Evolutionary conservation across 2,797 vertebrate species (phyloP), one percentile per base, ranked within the genome.

Genomic region (Microchirus variegatus): DNA sequence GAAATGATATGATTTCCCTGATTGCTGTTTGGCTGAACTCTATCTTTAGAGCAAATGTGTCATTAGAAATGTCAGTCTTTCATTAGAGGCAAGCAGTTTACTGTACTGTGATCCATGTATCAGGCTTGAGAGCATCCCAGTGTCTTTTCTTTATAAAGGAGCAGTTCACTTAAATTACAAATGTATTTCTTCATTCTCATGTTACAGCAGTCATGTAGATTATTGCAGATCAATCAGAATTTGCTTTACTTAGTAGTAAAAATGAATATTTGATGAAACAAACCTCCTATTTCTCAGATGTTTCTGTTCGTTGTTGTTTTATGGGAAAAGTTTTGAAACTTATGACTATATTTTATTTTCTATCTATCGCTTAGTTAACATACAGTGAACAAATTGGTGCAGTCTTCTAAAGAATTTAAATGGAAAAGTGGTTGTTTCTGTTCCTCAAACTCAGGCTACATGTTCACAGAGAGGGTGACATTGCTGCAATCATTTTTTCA

Each of bases 11-110:
- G 81, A 78, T 84, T 78, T 74, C 69, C 59, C 58, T 79, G 67
- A 48, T 59, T 77, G 61, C 61, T 73, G 51, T 51, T 75, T 62
- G 66, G 70, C 67, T 73, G 48, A 14, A 6, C 56, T 81, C 78
- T 79, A 77, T 80, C 76, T 84, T 87, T 78, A 79, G 85, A 81
- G 65, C 53, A 19, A 85, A 85, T 83, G 81, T 87, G 83, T 87
- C 86, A 91, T 91, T 85, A 82, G 46, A 69, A 31, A 31, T 31
- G 31, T 31, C 31, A 82, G 53, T 80, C 82, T 86, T 77, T 89
- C 71, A 90, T 90, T 91, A 87, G 15, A 66, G 58, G 65, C 53
- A 49, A 59, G 65, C 19, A 67, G 59, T 59, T 76, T 67, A 67
- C 17, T 11, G 3, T 31, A 31, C 17, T 45, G 3, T 31, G 8